Base-by-base conservation (phyloP, 2,113 vertebrate species). In the Pica pica region DNA sequence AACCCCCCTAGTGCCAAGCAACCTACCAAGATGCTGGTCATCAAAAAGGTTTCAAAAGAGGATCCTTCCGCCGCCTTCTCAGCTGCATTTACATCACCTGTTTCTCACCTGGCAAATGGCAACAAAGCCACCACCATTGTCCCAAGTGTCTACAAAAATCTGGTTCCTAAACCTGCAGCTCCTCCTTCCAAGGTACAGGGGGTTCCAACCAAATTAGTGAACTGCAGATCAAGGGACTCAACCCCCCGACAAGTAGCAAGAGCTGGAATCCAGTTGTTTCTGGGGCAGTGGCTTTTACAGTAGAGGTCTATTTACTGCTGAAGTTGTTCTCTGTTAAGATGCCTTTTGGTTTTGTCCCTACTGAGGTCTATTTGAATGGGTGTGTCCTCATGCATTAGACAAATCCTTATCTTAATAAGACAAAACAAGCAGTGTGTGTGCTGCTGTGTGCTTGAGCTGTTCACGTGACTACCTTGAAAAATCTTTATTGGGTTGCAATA, bases 11-110 rank as follows among this genome's bases (percentile, higher is more conserved):
- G 98, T 98, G 99, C 99, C 98, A 99, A 99, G 98, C 99, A 99
- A 98, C 98, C 99, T 96, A 99, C 99, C 91, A 99, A 99, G 98
- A 99, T 99, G 99, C 98, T 99, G 98, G 99, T 99, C 97, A 99
- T 99, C 98, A 99, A 99, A 98, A 99, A 99, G 98, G 97, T 99
- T 98, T 99, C 99, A 96, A 99, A 99, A 98, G 99, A 99, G 97
- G 99, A 99, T 97, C 98, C 99, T 97, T 98, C 98, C 33, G 98
- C 99, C 18, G 98, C 99, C 91, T 99, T 99, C 98, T 99, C 99
- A 84, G 99, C 99, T 93, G 99, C 99, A 89, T 99, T 99, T 90
- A 99, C 99, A 89, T 99, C 98, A 94, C 98, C 99, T 83, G 98
- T 98, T 91, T 98, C 98, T 97, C 98, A 99, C 92, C 98, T 99